Evolutionary conservation across 2,797 vertebrate genomes (phyloP), one percentile per base, ranked within the genome.

Genomic region (Peromyscus attwateri): DNA sequence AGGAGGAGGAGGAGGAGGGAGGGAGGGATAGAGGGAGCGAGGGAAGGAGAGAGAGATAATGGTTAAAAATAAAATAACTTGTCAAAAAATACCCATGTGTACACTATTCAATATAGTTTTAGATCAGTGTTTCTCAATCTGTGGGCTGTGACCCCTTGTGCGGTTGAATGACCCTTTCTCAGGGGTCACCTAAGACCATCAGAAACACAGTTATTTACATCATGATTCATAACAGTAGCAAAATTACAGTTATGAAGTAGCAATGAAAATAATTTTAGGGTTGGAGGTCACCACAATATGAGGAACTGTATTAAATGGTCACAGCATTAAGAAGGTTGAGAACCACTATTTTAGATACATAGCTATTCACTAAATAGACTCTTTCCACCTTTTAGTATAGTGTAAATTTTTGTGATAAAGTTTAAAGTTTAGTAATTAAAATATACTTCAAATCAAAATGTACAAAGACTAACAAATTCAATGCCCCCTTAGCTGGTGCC

Each of bases 361-460:
- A 5, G 21, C 3, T 79, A 46, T 31, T 92, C 43, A 87, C 19
- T 73, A 75, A 89, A 60, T 14, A 88, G 73, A 75, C 27, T 87
- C 49, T 77, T 95, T 68, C 55, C 73, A 75, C 31, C 66, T 97
- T 92, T 97, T 43, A 60, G 1, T 91, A 40, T 27, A 8, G 49
- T 71, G 71, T 64, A 62, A 89, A 16, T 16, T 85, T 93, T 55
- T 76, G 75, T 46, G 46, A 62, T 68, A 64, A 87, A 70, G 81
- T 87, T 46, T 80, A 92, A 95, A 93, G 40, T 92, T 92, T 49
- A 34, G 84, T 85, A 84, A 83, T 8, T 4, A 89, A 94, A 76
- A 87, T 29, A 13, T 57, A 84, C 70, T 95, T 96, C 57, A 88
- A 96, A 87, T 90, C 1, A 93, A 87, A 34, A 40, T 68, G 9